phyloP scores from a whole-genome alignment of 2,113 vertebrate genomes.

The Setophaga kirtlandii region DNA sequence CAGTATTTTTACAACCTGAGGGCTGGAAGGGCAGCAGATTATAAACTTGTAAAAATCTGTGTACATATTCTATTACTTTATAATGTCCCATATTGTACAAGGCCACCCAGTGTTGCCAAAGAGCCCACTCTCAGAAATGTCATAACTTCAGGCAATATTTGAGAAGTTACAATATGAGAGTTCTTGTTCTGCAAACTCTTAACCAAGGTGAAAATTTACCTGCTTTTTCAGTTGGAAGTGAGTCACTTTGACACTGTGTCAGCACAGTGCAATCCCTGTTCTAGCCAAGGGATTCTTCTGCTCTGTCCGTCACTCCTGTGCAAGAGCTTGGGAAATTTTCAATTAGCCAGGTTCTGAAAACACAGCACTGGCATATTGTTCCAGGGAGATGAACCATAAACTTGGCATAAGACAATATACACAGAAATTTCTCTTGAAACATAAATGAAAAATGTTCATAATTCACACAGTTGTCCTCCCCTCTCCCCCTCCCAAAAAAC shows the following conservation, averaged over 20 bases:
- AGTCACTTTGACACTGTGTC: background rate
- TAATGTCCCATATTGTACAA: background rate
- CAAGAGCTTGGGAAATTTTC: background rate
- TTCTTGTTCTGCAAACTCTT: background rate
- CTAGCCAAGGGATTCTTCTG: background rate
- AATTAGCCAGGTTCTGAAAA: background rate
- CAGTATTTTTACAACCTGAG: background rate
- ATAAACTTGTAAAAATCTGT: background rate
- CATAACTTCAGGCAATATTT: background rate
- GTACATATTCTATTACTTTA: background rate
- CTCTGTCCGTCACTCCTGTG: background rate
- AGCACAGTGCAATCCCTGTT: background rate
- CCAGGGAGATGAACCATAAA: background rate
- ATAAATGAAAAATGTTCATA: background rate
- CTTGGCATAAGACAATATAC: background rate
- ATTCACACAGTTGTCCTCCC: background rate
- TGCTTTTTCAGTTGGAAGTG: background rate
- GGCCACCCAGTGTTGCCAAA: background rate
- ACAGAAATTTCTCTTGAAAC: background rate
- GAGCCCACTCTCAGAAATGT: background rate
- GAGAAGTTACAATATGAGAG: background rate
- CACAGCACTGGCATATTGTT: accelerated
- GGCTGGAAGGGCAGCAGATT: background rate
- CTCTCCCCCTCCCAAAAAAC: too few species aligned
- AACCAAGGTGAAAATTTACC: background rate